phyloP scores from a whole-genome alignment of 2,113 vertebrate species.

The Pituophis catenifer region DNA sequence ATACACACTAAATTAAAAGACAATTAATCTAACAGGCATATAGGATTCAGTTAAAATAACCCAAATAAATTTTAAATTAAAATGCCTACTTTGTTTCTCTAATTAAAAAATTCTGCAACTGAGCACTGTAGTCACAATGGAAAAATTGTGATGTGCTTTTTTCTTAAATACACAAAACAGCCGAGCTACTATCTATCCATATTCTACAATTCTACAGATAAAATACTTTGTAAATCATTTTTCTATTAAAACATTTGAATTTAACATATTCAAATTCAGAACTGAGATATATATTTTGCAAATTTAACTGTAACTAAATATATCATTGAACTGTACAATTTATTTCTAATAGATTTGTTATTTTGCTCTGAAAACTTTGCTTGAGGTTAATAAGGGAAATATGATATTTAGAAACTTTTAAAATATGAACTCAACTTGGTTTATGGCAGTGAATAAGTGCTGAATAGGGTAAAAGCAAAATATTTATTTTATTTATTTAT shows the following conservation, averaged over 20 bases:
- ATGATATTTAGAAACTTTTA: neutral
- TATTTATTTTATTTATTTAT: too few species aligned
- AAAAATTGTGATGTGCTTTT: neutral
- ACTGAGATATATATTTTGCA: neutral
- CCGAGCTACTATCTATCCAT: neutral
- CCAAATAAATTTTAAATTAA: neutral
- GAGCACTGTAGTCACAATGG: neutral
- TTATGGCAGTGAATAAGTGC: neutral
- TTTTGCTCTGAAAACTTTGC: neutral
- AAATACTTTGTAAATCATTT: neutral
- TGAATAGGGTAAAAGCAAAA: neutral
- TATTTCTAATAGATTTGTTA: slow-evolving; percentile 2
- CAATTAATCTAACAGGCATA: neutral
- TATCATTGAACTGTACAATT: neutral
- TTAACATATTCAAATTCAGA: neutral
- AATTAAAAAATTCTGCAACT: neutral
- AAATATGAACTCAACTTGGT: neutral
- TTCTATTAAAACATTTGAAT: neutral
- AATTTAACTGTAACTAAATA: neutral
- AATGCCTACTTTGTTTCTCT: neutral
- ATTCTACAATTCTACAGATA: neutral
- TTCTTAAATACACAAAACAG: neutral
- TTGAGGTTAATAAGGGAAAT: neutral
- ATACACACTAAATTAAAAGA: neutral
- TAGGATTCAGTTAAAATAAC: neutral